Evolutionary conservation across 2,888 invertebrate species (phyloP).

Genomic region (Aricia artaxerxes): DNA sequence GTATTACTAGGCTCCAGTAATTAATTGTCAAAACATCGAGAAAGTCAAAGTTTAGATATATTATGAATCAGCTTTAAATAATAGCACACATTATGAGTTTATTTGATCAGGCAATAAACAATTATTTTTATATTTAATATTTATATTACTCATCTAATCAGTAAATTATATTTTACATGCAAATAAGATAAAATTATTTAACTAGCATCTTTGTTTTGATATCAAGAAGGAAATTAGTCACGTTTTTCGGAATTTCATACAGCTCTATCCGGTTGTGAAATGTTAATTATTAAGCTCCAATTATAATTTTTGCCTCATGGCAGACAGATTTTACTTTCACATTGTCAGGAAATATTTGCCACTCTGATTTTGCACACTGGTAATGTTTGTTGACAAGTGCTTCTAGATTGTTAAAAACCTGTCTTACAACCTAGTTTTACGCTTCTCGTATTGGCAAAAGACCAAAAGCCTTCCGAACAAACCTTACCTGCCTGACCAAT

Average conservation of each 20-base stretch:
- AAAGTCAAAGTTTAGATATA: too few relatives aligned
- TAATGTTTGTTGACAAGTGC: neutral
- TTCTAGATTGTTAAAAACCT: neutral
- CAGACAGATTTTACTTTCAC: neutral
- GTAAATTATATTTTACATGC: neutral
- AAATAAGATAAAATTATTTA: slow-evolving; percentile 2
- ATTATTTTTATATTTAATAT: neutral
- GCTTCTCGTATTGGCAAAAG: neutral
- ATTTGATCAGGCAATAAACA: neutral
- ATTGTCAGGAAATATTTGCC: slow-evolving; percentile 3
- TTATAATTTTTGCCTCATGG: neutral
- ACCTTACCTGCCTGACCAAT: neutral
- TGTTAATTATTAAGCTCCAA: slow-evolving; percentile 15
- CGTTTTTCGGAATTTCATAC: slow-evolving; percentile 6
- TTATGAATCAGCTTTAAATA: too few relatives aligned
- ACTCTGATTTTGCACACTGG: neutral
- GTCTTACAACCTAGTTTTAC: neutral
- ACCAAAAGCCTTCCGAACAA: neutral
- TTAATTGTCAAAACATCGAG: too few relatives aligned
- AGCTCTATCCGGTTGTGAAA: neutral
- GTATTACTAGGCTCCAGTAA: too few relatives aligned
- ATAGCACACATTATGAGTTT: neutral
- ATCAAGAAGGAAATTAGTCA: neutral
- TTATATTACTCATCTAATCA: neutral
- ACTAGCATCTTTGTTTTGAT: neutral